Conservation (phyloP, 2,113 vertebrate genomes). For the Cochlearius cochlearius region DNA sequence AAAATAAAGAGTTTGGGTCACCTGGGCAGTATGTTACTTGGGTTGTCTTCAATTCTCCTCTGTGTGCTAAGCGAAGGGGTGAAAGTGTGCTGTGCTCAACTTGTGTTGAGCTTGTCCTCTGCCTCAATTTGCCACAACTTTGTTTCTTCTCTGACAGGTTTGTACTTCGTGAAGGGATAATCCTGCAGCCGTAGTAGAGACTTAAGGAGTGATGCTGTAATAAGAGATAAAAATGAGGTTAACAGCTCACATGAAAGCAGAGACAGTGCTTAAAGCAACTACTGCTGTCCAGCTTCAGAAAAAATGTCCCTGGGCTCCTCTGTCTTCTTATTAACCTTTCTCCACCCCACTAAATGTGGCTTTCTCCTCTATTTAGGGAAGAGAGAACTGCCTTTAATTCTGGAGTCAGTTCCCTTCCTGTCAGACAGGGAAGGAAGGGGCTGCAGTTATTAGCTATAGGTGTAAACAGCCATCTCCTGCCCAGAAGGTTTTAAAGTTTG, state of each 20-base stretch:
- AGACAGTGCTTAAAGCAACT: not conserved
- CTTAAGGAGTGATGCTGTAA: not conserved
- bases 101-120: not conserved
- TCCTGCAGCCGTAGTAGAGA: not conserved
- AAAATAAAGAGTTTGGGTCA: not conserved
- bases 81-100: not conserved
- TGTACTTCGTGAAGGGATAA: not conserved
- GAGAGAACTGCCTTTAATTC: not conserved
- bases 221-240: not conserved
- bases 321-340: not conserved
- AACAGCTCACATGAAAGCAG: not conserved
- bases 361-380: not conserved
- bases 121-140: not conserved
- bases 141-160: not conserved
- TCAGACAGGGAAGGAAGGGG: not conserved
- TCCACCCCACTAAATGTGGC: not conserved
- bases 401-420: not conserved
- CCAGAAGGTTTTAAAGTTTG: not conserved
- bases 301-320: not conserved
- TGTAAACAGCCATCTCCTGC: not conserved
- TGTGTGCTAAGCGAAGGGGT: fast-evolving
- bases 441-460: not conserved
- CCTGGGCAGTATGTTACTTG: not conserved
- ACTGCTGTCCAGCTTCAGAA: not conserved
- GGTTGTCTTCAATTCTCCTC: not conserved